phyloP scores from a whole-genome alignment of 2,888 invertebrate genomes.

The Antheraea yamamai region DNA sequence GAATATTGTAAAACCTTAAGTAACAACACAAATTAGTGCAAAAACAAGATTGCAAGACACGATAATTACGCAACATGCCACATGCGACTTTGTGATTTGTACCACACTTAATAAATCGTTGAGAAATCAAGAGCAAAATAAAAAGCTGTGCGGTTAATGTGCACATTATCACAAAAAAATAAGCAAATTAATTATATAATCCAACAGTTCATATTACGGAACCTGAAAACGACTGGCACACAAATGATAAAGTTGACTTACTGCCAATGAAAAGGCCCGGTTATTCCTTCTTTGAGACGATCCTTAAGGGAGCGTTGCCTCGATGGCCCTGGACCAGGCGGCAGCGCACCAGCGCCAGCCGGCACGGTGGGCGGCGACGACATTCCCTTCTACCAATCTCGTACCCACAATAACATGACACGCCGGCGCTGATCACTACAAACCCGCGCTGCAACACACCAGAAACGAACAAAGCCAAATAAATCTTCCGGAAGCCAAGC shows the following conservation, averaged over 20 bases:
- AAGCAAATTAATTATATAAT: neutral
- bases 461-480: slow-evolving; percentile 74
- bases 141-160: neutral
- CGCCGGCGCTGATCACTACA: slow-evolving; percentile 65
- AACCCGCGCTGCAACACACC: slow-evolving; percentile 76
- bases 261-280: slow-evolving; percentile 91
- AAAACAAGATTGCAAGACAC: slow-evolving; percentile 2
- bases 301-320: slow-evolving; percentile 90
- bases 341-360: slow-evolving; percentile 73
- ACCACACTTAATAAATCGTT: neutral
- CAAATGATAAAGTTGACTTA: slow-evolving; percentile 75
- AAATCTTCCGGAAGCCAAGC: slow-evolving; percentile 72
- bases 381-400: slow-evolving; percentile 59
- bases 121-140: neutral
- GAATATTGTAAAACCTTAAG: neutral
- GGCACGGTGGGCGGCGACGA: slow-evolving; percentile 60
- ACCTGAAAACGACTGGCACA: neutral
- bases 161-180: neutral
- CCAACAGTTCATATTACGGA: neutral
- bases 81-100: slow-evolving; percentile 1
- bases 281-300: slow-evolving; percentile 89
- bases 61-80: neutral
- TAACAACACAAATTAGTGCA: neutral
- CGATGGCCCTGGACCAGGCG: slow-evolving; percentile 82
- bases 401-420: slow-evolving; percentile 60